Evolutionary conservation across 2,888 invertebrate species (phyloP).

Genomic region (Stenichneumon culpator): DNA sequence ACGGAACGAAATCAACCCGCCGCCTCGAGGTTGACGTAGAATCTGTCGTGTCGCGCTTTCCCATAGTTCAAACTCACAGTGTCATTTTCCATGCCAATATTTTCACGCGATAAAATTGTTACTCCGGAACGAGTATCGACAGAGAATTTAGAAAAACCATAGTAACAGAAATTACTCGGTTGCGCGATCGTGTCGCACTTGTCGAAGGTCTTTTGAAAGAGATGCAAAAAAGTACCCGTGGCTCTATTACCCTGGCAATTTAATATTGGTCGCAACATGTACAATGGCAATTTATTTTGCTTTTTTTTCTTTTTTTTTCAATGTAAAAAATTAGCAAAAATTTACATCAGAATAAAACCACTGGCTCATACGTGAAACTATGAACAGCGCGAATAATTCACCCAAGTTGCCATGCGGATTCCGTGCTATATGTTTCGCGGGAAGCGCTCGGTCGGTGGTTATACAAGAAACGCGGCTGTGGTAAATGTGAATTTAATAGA

Average conservation of each 20-base stretch:
- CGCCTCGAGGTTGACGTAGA: slow-evolving; percentile 39
- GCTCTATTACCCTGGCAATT: too few species aligned
- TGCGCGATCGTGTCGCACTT: too few species aligned
- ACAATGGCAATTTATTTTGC: too few species aligned
- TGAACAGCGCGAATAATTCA: background rate
- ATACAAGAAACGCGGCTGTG: background rate
- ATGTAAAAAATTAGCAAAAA: background rate
- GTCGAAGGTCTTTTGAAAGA: too few species aligned
- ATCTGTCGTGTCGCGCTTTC: background rate
- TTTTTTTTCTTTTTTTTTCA: background rate
- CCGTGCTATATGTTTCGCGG: background rate
- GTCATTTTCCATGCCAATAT: slow-evolving; percentile 52
- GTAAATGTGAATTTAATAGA: background rate
- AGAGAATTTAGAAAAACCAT: background rate
- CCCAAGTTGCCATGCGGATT: background rate
- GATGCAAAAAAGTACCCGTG: too few species aligned
- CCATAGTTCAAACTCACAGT: background rate
- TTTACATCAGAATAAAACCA: background rate
- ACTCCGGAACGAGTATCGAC: slow-evolving; percentile 14
- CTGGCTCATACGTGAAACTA: background rate
- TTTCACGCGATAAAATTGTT: slow-evolving; percentile 48
- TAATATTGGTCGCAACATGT: too few species aligned
- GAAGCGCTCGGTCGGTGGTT: background rate
- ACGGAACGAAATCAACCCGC: background rate
- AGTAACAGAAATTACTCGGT: too few species aligned